phyloP scores from a whole-genome alignment of 2,113 vertebrate species.

The Brachyistius frenatus region DNA sequence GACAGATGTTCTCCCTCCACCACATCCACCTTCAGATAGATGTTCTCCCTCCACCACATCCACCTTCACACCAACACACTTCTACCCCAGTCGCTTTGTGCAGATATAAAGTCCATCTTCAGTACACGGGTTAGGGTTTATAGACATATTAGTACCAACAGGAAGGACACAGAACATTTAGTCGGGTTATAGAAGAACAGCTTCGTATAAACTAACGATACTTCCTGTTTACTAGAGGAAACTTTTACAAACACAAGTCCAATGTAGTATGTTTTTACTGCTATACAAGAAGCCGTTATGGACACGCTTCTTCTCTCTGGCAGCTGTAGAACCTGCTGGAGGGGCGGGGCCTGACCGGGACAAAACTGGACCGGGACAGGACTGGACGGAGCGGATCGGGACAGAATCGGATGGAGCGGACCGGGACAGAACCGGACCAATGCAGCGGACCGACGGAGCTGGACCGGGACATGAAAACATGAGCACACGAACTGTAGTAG shows the following conservation, averaged over 20 bases:
- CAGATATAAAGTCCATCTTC: slow-evolving; percentile 57
- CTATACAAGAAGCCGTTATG: slow-evolving; percentile 69
- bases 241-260: slow-evolving; percentile 29
- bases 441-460: too few species aligned
- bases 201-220: slow-evolving; percentile 41
- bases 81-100: slow-evolving; percentile 57
- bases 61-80: slow-evolving; percentile 43
- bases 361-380: too few species aligned
- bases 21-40: slow-evolving; percentile 46
- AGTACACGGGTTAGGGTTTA: slow-evolving; percentile 40
- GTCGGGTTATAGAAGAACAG: slow-evolving; percentile 63
- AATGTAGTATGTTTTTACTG: slow-evolving; percentile 41
- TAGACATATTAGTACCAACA: slow-evolving; percentile 57
- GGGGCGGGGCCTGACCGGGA: slow-evolving; percentile 19
- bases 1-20: slow-evolving; percentile 12
- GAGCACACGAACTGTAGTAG: too few species aligned
- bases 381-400: too few species aligned
- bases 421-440: too few species aligned
- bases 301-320: slow-evolving; percentile 68
- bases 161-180: slow-evolving; percentile 63
- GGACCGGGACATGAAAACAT: too few species aligned
- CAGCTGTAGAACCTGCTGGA: slow-evolving; percentile 41
- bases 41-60: slow-evolving; percentile 38
- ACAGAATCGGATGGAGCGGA: too few species aligned
- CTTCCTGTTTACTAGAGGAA: slow-evolving; percentile 50